Evolutionary conservation across 2,797 vertebrate species (phyloP).

Genomic region (Ptychadena robeensis): DNA sequence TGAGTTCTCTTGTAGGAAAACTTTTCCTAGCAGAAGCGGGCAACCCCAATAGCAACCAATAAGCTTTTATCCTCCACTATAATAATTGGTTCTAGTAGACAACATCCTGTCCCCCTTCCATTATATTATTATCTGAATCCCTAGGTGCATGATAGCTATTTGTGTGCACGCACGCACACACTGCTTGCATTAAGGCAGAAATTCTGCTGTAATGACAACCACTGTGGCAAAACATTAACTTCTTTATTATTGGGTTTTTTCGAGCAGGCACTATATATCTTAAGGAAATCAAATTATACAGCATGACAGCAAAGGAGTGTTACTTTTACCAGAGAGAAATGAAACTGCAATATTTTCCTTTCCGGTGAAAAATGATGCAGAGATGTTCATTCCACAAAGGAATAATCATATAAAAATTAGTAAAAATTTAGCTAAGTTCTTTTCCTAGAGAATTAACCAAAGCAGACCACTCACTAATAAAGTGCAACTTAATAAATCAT

Average conservation of each 20-base stretch:
- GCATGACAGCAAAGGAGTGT: slow-evolving; percentile 41
- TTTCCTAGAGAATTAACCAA: slow-evolving; percentile 77
- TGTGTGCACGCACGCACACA: background rate
- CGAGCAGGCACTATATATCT: slow-evolving; percentile 50
- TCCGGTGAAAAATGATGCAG: slow-evolving; percentile 56
- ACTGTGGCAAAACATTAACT: slow-evolving; percentile 16
- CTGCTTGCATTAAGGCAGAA: background rate
- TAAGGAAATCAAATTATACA: slow-evolving; percentile 54
- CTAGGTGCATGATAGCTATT: background rate
- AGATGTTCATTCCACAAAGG: slow-evolving; percentile 67
- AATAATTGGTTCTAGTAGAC: background rate
- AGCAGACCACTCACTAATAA: slow-evolving; percentile 87
- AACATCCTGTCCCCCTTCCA: background rate
- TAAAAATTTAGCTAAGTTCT: slow-evolving; percentile 76
- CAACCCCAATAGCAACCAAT: background rate
- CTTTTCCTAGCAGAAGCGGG: too few species aligned
- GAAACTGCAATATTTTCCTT: slow-evolving; percentile 58
- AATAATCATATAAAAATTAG: slow-evolving; percentile 75
- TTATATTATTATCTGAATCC: background rate
- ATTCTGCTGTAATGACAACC: slow-evolving; percentile 22
- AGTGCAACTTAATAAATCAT: slow-evolving; percentile 96
- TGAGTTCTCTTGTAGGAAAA: too few species aligned
- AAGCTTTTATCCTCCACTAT: background rate
- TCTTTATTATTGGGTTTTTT: slow-evolving; percentile 41
- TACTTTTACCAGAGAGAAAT: slow-evolving; percentile 57